These are phyloP conservation scores for Cheilosia urbana DNA, from an alignment of 2,888 invertebrate genomes.

Conservation along the genomic window DNA sequence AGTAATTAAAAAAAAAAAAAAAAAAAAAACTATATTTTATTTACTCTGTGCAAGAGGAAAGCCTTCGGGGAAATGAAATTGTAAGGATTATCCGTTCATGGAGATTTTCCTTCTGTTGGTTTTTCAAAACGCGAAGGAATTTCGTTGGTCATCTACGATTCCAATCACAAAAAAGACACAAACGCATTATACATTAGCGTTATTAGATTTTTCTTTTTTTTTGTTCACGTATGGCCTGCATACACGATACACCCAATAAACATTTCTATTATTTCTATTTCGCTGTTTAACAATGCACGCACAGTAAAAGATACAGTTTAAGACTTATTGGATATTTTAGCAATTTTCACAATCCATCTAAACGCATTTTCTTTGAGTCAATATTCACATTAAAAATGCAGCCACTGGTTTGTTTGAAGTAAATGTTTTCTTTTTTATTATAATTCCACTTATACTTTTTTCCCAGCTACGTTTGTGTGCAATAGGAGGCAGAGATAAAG, in stretches of 20 bases:
- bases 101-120: slow-evolving; percentile 13
- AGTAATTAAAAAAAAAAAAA: slow-evolving; percentile 52
- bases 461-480: slow-evolving; percentile 33
- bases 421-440: slow-evolving; percentile 31
- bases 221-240: slow-evolving; percentile 26
- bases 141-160: slow-evolving; percentile 25
- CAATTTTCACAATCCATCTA: slow-evolving; percentile 21
- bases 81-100: slow-evolving; percentile 37
- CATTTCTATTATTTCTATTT: slow-evolving; percentile 2
- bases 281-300: slow-evolving; percentile 16
- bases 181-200: slow-evolving; percentile 36
- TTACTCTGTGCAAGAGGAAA: slow-evolving; percentile 22
- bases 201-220: slow-evolving; percentile 28
- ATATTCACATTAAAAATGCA: slow-evolving; percentile 47
- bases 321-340: neutral
- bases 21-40: slow-evolving; percentile 17
- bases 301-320: slow-evolving; percentile 26
- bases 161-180: slow-evolving; percentile 26
- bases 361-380: neutral
- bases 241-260: slow-evolving; percentile 46
- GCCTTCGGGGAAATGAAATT: slow-evolving; percentile 33
- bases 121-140: slow-evolving; percentile 3
- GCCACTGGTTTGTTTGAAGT: slow-evolving; percentile 54
- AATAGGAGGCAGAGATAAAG: slow-evolving; percentile 33
- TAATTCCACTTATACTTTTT: slow-evolving; percentile 28